phyloP scores from a whole-genome alignment of 2,888 invertebrate genomes.

The Hyposoter dolosus region DNA sequence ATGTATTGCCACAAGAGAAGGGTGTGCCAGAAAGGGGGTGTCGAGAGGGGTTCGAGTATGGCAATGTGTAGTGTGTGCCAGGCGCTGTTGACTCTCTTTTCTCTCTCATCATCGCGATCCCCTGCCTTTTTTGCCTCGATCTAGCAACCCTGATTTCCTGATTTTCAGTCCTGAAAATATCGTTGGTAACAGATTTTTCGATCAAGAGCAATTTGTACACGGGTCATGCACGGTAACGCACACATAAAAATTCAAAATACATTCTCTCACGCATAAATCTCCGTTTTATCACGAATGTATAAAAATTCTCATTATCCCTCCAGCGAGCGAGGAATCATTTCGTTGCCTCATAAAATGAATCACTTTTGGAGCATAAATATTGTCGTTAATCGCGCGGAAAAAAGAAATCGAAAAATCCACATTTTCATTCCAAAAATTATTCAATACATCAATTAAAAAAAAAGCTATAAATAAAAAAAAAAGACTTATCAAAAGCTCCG shows the following conservation, averaged over 20 bases:
- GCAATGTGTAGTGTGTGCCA: constrained; percentile 50
- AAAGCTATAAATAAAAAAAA: background rate
- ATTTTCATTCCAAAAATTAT: background rate
- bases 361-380: constrained; percentile 42
- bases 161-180: constrained; percentile 53
- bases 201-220: constrained; percentile 56
- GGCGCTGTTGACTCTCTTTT: constrained; percentile 27
- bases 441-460: background rate
- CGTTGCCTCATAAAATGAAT: constrained; percentile 42
- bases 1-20: constrained; percentile 70
- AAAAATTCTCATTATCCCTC: constrained; percentile 44
- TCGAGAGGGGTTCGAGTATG: constrained; percentile 63
- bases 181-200: constrained; percentile 58
- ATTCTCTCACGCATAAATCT: background rate
- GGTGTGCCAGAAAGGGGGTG: constrained; percentile 55
- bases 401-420: background rate
- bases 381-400: constrained; percentile 37
- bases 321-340: constrained; percentile 25
- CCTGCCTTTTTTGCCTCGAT: background rate
- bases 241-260: background rate
- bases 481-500: background rate
- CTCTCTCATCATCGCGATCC: constrained; percentile 33
- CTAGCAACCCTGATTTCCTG: constrained; percentile 13
- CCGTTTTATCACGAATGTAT: constrained; percentile 41
- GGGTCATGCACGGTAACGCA: background rate